phyloP scores from a whole-genome alignment of 1,140 invertebrate species.

The Teleopsis dalmanni region DNA sequence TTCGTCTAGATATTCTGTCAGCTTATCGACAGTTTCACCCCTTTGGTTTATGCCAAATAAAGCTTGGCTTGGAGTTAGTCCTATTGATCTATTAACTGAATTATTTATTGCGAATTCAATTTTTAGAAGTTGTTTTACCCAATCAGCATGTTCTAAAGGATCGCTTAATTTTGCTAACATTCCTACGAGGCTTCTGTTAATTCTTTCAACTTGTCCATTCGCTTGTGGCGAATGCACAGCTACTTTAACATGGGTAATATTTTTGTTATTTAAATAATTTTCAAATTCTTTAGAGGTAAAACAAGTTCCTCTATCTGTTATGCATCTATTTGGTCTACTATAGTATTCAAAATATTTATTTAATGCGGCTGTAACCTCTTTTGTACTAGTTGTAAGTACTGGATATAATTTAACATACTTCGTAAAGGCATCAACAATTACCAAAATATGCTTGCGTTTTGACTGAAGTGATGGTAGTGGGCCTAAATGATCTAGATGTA shows the following conservation, averaged over 20 bases:
- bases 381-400: conserved; percentile 14
- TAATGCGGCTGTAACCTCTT: conserved; percentile 22
- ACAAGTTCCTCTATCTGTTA: conserved; percentile 7
- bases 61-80: conserved; percentile 1
- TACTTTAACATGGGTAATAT: conserved; percentile 5
- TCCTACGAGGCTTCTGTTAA: not conserved
- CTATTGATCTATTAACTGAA: not conserved
- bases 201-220: conserved; percentile 5
- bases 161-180: conserved; percentile 5
- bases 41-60: conserved; percentile 5
- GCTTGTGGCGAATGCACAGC: not conserved
- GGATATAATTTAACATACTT: conserved; percentile 12
- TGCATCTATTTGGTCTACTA: conserved; percentile 1
- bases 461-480: conserved; percentile 19
- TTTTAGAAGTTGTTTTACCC: not conserved
- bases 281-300: conserved; percentile 6
- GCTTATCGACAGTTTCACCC: conserved; percentile 1
- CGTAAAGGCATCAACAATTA: conserved; percentile 34
- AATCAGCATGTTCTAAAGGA: not conserved
- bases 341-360: conserved; percentile 13
- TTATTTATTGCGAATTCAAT: conserved; percentile 7
- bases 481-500: conserved; percentile 33
- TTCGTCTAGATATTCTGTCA: conserved; percentile 1
- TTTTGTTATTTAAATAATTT: not conserved
- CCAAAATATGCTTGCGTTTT: conserved; percentile 42